These are phyloP conservation scores for Gymnarchus niloticus DNA, from an alignment of 2,113 vertebrate genomes.

Conservation along the genomic window DNA sequence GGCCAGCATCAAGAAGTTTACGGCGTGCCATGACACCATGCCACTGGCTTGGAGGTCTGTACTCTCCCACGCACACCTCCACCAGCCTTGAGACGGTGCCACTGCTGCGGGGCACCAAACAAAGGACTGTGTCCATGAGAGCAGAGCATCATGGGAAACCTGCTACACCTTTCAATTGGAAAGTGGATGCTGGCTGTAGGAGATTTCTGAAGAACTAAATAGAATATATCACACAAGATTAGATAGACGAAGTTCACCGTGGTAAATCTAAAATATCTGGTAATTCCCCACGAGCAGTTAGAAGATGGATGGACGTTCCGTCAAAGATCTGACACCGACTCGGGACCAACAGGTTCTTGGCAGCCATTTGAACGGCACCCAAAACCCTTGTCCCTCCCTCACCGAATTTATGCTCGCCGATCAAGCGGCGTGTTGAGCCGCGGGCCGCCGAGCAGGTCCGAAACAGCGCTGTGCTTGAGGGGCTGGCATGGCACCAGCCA, in stretches of 20 bases:
- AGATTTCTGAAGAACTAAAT: neutral
- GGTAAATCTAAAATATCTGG: no score
- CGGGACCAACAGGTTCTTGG: neutral
- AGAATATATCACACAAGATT: neutral
- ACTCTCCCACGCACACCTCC: neutral
- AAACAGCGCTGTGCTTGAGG: constrained; percentile 23
- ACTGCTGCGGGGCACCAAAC: neutral
- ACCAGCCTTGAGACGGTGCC: neutral
- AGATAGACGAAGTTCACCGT: no score
- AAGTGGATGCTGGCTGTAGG: neutral
- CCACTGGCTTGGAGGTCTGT: neutral
- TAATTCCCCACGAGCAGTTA: no score
- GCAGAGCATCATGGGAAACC: neutral
- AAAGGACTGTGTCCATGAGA: neutral
- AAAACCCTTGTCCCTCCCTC: neutral
- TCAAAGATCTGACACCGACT: no score
- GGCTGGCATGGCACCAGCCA: constrained; percentile 50
- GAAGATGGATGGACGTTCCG: neutral
- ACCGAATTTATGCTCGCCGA: neutral
- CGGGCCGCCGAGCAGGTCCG: constrained; percentile 11
- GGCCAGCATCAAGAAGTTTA: constrained; percentile 15
- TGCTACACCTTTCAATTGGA: neutral
- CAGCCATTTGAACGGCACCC: neutral
- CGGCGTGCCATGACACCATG: neutral
- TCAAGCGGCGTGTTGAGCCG: constrained; percentile 12